phyloP scores from a whole-genome alignment of 2,888 invertebrate species.

The Meiosimyza decipiens region DNA sequence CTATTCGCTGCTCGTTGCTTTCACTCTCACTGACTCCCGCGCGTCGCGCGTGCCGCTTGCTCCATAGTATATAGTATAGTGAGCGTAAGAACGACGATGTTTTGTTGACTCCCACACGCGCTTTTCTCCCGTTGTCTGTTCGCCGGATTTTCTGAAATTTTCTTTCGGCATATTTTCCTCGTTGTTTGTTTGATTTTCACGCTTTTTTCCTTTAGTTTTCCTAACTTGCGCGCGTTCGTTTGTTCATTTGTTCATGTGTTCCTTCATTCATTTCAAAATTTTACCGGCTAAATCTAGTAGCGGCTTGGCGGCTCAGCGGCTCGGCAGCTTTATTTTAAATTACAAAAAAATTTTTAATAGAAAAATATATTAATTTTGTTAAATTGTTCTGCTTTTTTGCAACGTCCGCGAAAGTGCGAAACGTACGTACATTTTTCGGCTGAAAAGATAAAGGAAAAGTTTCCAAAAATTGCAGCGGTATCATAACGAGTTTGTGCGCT shows the following conservation, averaged over 20 bases:
- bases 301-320: slow-evolving; percentile 62
- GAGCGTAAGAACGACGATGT: not conserved
- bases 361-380: not conserved
- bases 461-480: too few relatives aligned
- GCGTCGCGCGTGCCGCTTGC: not conserved
- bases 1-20: not conserved
- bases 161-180: slow-evolving; percentile 27
- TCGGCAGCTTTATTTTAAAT: slow-evolving; percentile 49
- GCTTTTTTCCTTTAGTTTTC: slow-evolving; percentile 25
- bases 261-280: slow-evolving; percentile 57
- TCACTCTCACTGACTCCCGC: slow-evolving; percentile 11
- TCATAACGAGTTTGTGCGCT: too few relatives aligned
- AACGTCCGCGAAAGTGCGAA: too few relatives aligned
- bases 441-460: too few relatives aligned
- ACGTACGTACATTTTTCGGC: too few relatives aligned
- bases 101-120: slow-evolving; percentile 19
- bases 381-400: too few relatives aligned
- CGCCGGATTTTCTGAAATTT: slow-evolving; percentile 35
- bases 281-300: slow-evolving; percentile 60
- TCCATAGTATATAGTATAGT: not conserved
- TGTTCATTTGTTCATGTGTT: slow-evolving; percentile 37
- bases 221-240: slow-evolving; percentile 16
- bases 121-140: not conserved
- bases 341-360: not conserved
- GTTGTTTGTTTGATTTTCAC: slow-evolving; percentile 20